Evolutionary conservation across 2,797 vertebrate species (phyloP), one percentile per base, ranked within the genome.

Genomic region (Carduelis carduelis): DNA sequence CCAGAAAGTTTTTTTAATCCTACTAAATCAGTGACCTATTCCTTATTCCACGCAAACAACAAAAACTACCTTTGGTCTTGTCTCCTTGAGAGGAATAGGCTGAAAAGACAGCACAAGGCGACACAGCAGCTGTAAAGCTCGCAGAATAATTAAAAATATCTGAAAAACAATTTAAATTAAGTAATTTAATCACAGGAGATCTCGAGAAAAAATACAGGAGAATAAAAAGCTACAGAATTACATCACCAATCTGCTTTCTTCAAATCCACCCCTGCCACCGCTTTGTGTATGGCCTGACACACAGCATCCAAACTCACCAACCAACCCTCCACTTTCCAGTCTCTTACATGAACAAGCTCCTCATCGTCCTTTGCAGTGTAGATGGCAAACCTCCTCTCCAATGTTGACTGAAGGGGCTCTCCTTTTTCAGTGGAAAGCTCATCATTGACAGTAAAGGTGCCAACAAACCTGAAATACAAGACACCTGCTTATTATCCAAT

Each of bases 51-150:
- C 5, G 46, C 8, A 53, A 44, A 26, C 35, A 59, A 47, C 27
- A 82, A 56, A 69, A 57, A 63, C 90, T 96, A 99, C 99, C 99
- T 99, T 99, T 72, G 96, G 96, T 76, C 95, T 63, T 11, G 97
- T 93, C 11, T 97, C 96, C 97, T 99, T 99, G 75, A 99, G 94
- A 57, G 99, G 97, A 96, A 99, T 12, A 8, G 99, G 99, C 93
- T 99, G 99, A 30, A 99, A 96, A 87, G 99, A 99, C 39, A 99
- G 86, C 85, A 99, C 99, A 12, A 99, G 97, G 35, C 99, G 98
- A 89, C 98, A 99, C 55, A 98, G 97, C 24, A 99, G 97, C 74
- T 98, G 98, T 66, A 99, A 96, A 18, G 99, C 99, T 95, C 99
- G 98, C 43, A 99, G 97, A 81, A 99, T 97, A 96, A 99, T 96